Percentiles rank a stretch among this genome's conserved stretches.
Conservation (phyloP, 2,888 invertebrate genomes). For the Steinernema hermaphroditum region DNA sequence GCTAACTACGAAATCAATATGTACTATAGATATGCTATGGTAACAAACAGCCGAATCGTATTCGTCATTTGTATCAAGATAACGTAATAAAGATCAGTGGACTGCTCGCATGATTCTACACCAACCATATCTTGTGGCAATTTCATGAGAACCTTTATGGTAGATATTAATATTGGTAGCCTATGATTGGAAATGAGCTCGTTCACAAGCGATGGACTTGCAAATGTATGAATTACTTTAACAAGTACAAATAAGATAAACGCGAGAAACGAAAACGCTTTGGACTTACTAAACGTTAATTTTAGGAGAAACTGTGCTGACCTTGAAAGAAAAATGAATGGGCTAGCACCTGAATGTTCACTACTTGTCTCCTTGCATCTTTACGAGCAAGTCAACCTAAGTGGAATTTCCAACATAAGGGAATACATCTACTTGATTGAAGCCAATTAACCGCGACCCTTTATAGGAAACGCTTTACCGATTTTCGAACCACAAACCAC, state of each 20-base stretch:
- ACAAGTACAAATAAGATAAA: not conserved
- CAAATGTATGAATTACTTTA: not conserved
- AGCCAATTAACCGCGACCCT: no score
- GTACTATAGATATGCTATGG: not conserved
- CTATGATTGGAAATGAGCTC: no score
- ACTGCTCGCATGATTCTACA: not conserved
- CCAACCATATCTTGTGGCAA: not conserved
- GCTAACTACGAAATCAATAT: not conserved
- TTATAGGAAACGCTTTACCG: no score
- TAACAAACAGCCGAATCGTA: not conserved
- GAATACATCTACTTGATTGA: no score
- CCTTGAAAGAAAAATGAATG: not conserved
- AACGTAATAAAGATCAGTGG: not conserved
- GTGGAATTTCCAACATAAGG: no score
- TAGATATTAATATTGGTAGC: no score
- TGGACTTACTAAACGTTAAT: not conserved
- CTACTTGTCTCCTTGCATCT: no score
- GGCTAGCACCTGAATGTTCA: no score
- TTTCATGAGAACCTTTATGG: not conserved
- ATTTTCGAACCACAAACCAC: no score
- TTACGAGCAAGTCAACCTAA: no score
- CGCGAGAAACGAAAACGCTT: not conserved
- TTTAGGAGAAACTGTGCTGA: not conserved
- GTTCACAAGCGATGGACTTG: no score
- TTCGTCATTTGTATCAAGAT: not conserved